A percentile compares a stretch with the other conserved stretches of the same genome.
phyloP scores from a whole-genome alignment of 2,113 vertebrate genomes.

The Petrocephalus zakoni region DNA sequence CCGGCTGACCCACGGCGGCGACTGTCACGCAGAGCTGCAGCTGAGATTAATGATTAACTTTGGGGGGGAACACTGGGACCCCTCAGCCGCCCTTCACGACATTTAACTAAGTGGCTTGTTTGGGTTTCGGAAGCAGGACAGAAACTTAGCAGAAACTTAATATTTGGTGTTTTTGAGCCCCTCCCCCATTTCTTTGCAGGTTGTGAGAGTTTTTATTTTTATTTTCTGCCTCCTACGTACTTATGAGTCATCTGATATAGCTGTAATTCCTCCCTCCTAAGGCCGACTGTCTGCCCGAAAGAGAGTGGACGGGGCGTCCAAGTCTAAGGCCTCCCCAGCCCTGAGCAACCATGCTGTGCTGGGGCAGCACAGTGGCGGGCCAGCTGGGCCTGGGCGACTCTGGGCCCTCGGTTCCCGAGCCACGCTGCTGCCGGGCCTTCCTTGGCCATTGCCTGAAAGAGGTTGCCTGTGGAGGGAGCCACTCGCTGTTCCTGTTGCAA shows the following conservation, averaged over 20 bases:
- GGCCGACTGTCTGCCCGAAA: background rate
- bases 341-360: constrained; percentile 78
- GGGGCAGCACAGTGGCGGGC: constrained; percentile 85
- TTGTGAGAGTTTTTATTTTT: background rate
- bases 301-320: background rate
- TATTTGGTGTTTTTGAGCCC: background rate
- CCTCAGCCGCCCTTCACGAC: background rate
- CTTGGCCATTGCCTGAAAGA: constrained; percentile 73
- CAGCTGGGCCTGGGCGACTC: constrained; percentile 73
- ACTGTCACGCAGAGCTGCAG: background rate
- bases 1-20: background rate
- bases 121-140: background rate
- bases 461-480: constrained; percentile 79
- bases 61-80: background rate
- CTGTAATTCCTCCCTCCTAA: constrained; percentile 4
- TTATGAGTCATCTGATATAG: background rate
- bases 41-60: background rate
- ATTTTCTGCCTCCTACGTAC: background rate
- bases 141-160: background rate
- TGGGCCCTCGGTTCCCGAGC: constrained; percentile 68
- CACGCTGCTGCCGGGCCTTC: constrained; percentile 69
- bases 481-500: constrained; percentile 82
- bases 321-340: constrained; percentile 11
- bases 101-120: background rate
- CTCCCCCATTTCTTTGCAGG: background rate